Percentiles rank a stretch among this genome's conserved stretches.
Evolutionary conservation across 2,888 invertebrate genomes (phyloP).

Genomic region (Andrena bicolor): DNA sequence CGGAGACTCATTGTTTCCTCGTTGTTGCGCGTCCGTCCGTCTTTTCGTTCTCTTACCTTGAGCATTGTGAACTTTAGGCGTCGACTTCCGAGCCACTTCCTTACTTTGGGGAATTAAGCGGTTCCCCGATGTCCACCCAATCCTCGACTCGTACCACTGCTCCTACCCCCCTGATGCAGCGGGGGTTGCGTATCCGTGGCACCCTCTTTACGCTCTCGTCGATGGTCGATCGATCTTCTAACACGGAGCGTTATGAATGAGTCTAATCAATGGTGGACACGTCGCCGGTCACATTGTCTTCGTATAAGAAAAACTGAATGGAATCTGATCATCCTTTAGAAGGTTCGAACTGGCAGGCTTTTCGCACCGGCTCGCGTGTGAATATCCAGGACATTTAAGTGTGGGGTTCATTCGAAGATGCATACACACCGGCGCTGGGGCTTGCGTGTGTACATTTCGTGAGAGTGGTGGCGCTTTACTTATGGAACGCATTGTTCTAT

Average conservation of each 20-base stretch:
- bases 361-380: constrained; percentile 34
- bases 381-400: constrained; percentile 54
- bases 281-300: not conserved
- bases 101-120: constrained; percentile 60
- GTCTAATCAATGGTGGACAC: no score
- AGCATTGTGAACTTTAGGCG: constrained; percentile 59
- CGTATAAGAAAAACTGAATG: not conserved
- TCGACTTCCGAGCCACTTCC: constrained; percentile 56
- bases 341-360: constrained; percentile 4
- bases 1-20: constrained; percentile 79
- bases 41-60: constrained; percentile 66
- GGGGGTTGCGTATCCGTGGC: not conserved
- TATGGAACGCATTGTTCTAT: constrained; percentile 77
- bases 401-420: constrained; percentile 58
- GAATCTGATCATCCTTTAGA: constrained; percentile 5
- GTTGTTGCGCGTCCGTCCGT: constrained; percentile 70
- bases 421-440: constrained; percentile 13
- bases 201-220: not conserved
- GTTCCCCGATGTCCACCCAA: constrained; percentile 37
- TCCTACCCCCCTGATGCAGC: not conserved
- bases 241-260: not conserved
- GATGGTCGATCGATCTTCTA: not conserved
- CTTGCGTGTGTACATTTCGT: constrained; percentile 63
- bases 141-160: constrained; percentile 10
- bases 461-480: constrained; percentile 76